Evolutionary conservation across 2,113 vertebrate genomes (phyloP), one percentile per base, ranked within the genome.

Genomic region (Callorhinus ursinus): DNA sequence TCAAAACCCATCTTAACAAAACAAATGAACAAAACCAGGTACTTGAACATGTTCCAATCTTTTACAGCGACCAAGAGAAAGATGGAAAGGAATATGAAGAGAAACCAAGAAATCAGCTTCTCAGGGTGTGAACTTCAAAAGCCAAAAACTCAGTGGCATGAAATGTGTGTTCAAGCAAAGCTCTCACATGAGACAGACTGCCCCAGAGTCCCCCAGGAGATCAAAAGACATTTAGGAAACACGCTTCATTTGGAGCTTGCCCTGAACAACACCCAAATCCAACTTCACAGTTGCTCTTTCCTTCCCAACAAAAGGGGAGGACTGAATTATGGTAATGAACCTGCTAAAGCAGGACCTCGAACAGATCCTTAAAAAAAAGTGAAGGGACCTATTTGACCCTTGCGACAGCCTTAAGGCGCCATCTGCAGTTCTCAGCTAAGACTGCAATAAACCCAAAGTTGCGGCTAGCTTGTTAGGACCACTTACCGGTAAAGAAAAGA

Each of bases 401-500:
- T 97, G 55, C 55, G 69, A 90, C 84, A 96, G 94, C 87, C 95
- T 81, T 67, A 87, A 76, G 88, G 97, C 33, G 63, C 95, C 98
- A 97, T 57, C 97, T 98, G 21, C 81, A 97, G 98, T 97, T 95
- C 53, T 19, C n/a, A 90, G 36, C 31, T 79, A 81, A 84, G 10
- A 90, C 51, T 82, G 88, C 95, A 96, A 24, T 24, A 76, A 93
- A 39, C 21, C 16, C 49, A 79, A 31, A 59, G 31, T 10, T 84
- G 13, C 71, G 4, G 26, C 36, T 10, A 59, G 31, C 31, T 93
- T 93, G 28, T 84, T 92, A 71, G 24, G 21, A 67, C 33, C 69
- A 85, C 24, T 18, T 19, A 55, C 18, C 26, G 31, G 28, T 81
- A n/a, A 42, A 59, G 31, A 81, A 59, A 67, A 92, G 65, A 63